phyloP scores from a whole-genome alignment of 2,113 vertebrate species.

The Zosterops pallidus region DNA sequence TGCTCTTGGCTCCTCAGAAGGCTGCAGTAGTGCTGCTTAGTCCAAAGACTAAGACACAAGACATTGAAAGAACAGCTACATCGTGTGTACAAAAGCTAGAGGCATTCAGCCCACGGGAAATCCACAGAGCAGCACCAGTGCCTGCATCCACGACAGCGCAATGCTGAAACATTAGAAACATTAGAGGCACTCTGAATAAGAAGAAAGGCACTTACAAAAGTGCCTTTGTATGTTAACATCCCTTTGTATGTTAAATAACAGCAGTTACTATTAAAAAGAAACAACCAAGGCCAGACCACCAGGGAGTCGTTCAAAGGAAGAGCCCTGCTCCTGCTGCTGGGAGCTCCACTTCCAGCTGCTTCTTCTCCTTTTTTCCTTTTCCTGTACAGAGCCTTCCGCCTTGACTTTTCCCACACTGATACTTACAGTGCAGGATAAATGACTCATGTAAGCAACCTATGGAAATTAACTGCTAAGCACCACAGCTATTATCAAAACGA shows the following conservation, averaged over 20 bases:
- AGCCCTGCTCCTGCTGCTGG: not conserved
- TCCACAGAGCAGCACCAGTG: not conserved
- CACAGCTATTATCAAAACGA: not conserved
- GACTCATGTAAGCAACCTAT: not conserved
- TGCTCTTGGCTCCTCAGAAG: not conserved
- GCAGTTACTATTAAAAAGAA: not conserved
- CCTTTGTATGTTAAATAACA: not conserved
- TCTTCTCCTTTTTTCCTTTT: not conserved
- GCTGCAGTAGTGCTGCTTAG: slow-evolving; percentile 4
- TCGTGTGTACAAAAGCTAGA: not conserved
- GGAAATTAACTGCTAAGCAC: not conserved
- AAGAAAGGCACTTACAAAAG: slow-evolving; percentile 41
- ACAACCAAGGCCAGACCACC: not conserved
- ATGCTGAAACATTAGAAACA: slow-evolving; percentile 16
- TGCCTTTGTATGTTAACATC: not conserved
- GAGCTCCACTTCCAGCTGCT: not conserved
- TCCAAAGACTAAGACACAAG: slow-evolving; percentile 12
- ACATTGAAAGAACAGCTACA: not conserved
- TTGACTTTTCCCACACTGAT: not conserved
- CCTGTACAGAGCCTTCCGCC: not conserved
- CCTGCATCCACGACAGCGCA: not conserved
- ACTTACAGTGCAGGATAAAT: not conserved
- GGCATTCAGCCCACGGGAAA: not conserved
- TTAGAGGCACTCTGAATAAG: slow-evolving; percentile 12
- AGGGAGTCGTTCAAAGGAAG: not conserved